Percentiles rank a stretch among this genome's conserved stretches.
Conservation (phyloP, 2,113 vertebrate species). For the Carettochelys insculpta region DNA sequence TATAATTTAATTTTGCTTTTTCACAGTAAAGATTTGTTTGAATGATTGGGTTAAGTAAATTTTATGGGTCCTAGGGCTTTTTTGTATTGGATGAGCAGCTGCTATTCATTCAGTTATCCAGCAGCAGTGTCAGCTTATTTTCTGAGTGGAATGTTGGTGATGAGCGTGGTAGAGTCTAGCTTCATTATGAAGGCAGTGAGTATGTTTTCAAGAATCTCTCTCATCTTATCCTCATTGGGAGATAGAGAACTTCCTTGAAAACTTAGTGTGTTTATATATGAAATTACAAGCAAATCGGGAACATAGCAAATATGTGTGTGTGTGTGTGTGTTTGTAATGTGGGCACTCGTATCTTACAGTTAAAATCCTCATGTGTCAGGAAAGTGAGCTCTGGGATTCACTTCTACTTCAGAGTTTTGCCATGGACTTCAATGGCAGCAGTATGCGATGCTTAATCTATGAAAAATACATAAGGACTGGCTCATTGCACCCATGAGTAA, state of each 20-base stretch:
- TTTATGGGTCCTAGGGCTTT: not conserved
- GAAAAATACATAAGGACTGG: not conserved
- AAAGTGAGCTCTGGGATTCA: not conserved
- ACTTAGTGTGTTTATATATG: no score
- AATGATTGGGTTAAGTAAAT: not conserved
- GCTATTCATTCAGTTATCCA: not conserved
- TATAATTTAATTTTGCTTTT: not conserved
- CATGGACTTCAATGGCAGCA: not conserved
- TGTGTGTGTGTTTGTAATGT: no score
- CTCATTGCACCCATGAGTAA: not conserved
- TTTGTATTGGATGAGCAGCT: not conserved
- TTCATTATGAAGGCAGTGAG: not conserved
- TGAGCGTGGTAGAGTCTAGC: not conserved
- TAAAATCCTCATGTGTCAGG: not conserved
- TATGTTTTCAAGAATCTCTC: not conserved
- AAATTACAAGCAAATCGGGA: no score
- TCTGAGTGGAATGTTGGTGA: not conserved
- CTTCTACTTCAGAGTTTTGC: not conserved
- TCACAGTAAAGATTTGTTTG: not conserved
- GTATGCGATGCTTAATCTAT: not conserved
- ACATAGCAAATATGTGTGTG: no score
- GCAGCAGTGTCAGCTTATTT: not conserved
- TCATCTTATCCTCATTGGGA: not conserved
- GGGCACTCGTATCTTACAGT: not conserved
- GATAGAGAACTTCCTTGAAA: rapidly evolving